Evolutionary conservation across 2,113 vertebrate species (phyloP).

Genomic region (Tretioscincus oriximinensis): DNA sequence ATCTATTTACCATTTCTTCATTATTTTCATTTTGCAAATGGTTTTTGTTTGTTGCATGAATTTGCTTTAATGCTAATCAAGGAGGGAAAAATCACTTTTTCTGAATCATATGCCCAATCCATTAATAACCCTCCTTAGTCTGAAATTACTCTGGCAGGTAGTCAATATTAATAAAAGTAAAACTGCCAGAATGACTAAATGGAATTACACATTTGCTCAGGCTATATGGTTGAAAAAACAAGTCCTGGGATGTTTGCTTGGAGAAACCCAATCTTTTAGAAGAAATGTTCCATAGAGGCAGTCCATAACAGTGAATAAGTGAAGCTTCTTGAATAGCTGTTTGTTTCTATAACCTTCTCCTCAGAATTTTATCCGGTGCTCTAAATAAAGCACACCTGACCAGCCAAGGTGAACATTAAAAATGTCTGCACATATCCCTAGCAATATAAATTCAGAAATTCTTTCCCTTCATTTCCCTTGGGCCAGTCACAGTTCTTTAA

Average conservation of each 20-base stretch:
- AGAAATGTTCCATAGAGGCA: not conserved
- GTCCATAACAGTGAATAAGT: not conserved
- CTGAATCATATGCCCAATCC: not conserved
- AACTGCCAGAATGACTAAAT: conserved; percentile 1
- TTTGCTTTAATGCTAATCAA: not conserved
- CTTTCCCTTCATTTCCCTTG: not conserved
- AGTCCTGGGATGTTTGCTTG: not conserved
- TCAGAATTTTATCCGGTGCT: not conserved
- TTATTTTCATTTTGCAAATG: not conserved
- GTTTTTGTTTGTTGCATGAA: not conserved
- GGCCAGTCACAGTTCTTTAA: too few relatives aligned
- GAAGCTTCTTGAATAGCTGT: not conserved
- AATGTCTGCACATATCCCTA: not conserved
- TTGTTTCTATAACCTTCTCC: not conserved
- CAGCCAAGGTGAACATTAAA: not conserved
- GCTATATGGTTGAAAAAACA: not conserved
- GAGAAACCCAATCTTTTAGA: not conserved
- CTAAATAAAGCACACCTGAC: not conserved
- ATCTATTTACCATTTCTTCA: not conserved
- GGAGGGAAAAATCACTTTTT: not conserved
- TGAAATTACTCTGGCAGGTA: not conserved
- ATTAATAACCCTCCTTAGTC: not conserved
- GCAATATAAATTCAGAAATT: not conserved
- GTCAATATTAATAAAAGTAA: not conserved
- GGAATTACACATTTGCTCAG: conserved; percentile 3